Evolutionary conservation across 2,113 vertebrate genomes (phyloP), one percentile per base, ranked within the genome.

Genomic region (Hiodon tergisus): DNA sequence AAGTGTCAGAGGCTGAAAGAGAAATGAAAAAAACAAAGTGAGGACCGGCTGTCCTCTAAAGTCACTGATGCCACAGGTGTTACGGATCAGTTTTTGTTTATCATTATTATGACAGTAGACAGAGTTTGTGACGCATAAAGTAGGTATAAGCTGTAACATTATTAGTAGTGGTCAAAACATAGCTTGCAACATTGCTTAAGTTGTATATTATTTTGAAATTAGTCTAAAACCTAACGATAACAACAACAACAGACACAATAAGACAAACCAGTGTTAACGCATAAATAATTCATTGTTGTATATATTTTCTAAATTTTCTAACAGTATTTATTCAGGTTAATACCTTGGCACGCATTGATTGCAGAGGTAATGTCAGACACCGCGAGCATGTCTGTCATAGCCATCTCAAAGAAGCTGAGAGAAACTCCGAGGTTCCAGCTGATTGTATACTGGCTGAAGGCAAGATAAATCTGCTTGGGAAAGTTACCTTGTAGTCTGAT

Each of bases 301-400:
- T 48, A 70, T 3, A 58, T 51, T 51, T 17, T 54, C 55, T 59
- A 47, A 65, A 67, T n/a, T 17, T 11, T 13, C 46, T 72, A 72
- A 72, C 9, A 68, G 10, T 50, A 61, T 48, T 3, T 4, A 50
- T 55, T 48, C 4, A 61, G 5, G 14, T 31, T 75, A 81, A 90
- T 83, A 91, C 89, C 89, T 89, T 88, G 85, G 83, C 91, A 93
- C 79, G 85, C 87, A 67, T 81, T 86, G 55, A 92, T 88, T 63
- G 89, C 88, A 31, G 85, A 84, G 14, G 86, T 84, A 70, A 91
- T 90, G 82, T 93, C 90, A 52, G 90, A 87, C 48, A 86, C 81
- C 70, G 88, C 85, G 50, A 94, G 83, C 55, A 90, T 83, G 68
- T 89, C 84, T 14, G 84, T 91, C 48, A 93, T 85, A 14, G 83